phyloP scores from a whole-genome alignment of 2,797 vertebrate genomes.

The Crocidura indochinensis region DNA sequence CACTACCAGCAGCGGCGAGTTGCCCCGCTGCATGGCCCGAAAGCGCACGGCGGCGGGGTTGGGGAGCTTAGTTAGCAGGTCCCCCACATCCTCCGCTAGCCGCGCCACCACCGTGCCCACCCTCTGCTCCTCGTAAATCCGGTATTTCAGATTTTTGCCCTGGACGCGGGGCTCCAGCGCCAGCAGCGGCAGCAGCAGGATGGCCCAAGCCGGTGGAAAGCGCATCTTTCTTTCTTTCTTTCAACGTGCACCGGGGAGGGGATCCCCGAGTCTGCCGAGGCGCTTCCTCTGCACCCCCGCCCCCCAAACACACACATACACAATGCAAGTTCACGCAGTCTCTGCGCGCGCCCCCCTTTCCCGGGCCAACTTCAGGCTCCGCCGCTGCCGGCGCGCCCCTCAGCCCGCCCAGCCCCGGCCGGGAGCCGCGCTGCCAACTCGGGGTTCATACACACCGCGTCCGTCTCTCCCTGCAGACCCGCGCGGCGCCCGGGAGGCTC shows the following conservation, averaged over 20 bases:
- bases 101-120: conserved; percentile 96
- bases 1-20: conserved; percentile 92
- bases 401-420: not conserved
- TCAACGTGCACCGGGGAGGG: too few relatives aligned
- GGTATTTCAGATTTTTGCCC: conserved; percentile 96
- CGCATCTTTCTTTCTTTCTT: conserved; percentile 84
- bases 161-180: conserved; percentile 61
- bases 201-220: conserved; percentile 87
- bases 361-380: not conserved
- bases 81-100: conserved; percentile 95
- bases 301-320: not conserved
- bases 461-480: too few relatives aligned
- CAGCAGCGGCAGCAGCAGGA: conserved; percentile 85
- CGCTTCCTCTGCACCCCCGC: too few relatives aligned
- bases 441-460: too few relatives aligned
- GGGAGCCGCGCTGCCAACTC: too few relatives aligned
- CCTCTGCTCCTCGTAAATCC: conserved; percentile 98
- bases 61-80: conserved; percentile 93
- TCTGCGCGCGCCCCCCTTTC: not conserved
- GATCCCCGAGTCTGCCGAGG: not conserved
- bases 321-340: not conserved
- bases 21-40: conserved; percentile 96
- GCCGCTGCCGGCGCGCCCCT: not conserved
- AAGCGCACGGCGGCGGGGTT: conserved; percentile 94
- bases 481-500: too few relatives aligned